Conservation (phyloP, 2,113 vertebrate species). For the Sylvilagus bachmani region DNA sequence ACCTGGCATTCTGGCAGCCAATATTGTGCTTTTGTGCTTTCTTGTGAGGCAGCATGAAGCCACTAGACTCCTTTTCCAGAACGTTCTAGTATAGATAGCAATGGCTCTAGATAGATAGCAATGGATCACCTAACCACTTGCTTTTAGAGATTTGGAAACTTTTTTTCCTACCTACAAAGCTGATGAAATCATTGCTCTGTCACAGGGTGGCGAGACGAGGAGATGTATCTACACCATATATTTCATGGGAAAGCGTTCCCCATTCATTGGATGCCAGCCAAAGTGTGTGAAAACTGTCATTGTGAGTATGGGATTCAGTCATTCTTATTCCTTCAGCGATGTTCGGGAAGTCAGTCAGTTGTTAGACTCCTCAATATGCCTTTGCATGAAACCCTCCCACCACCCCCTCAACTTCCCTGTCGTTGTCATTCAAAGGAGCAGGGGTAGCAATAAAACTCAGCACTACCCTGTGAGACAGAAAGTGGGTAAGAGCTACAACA, state of each 20-base stretch:
- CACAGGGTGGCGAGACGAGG: constrained; percentile 82
- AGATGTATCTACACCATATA: constrained; percentile 87
- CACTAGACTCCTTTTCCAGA: neutral
- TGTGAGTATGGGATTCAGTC: constrained; percentile 86
- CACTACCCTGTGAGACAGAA: neutral
- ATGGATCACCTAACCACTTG: neutral
- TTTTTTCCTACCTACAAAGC: neutral
- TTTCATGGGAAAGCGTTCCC: constrained; percentile 79
- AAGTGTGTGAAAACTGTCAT: constrained; percentile 87
- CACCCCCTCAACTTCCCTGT: neutral
- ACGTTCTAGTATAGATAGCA: neutral
- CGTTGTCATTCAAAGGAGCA: too few relatives aligned
- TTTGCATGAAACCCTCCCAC: neutral
- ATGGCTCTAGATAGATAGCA: neutral
- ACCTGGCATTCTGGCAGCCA: neutral
- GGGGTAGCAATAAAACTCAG: neutral
- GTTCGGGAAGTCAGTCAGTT: accelerated
- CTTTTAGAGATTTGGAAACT: neutral
- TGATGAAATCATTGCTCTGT: neutral
- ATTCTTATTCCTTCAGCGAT: accelerated
- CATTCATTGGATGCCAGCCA: constrained; percentile 89
- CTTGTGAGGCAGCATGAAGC: neutral
- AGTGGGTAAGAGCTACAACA: neutral
- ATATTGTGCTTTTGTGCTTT: neutral
- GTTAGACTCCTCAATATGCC: neutral